phyloP scores from a whole-genome alignment of 92 coral and sea anemone species.

The Zoanthus sansibaricus region DNA sequence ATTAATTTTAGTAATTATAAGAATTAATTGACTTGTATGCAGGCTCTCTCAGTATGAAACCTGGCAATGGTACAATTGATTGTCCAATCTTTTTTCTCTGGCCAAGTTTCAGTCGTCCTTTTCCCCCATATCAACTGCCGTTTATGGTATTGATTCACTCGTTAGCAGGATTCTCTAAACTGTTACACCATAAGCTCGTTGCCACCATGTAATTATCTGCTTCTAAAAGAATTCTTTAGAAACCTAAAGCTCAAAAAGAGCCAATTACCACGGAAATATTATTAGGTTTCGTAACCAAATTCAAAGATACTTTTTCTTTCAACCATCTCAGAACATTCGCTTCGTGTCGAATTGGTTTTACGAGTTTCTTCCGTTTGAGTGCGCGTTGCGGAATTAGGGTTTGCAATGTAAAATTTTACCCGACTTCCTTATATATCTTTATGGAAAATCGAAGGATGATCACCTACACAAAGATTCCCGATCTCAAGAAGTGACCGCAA shows the following conservation, averaged over 20 bases:
- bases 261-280: conserved; percentile 60
- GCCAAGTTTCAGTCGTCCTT: too few species aligned
- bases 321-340: conserved; percentile 42
- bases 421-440: conserved; percentile 21
- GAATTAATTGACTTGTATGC: too few species aligned
- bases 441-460: conserved; percentile 59
- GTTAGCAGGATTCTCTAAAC: conserved; percentile 55
- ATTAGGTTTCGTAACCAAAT: conserved; percentile 39
- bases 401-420: conserved; percentile 48
- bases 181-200: conserved; percentile 46
- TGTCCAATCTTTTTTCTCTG: too few species aligned
- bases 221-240: conserved; percentile 49
- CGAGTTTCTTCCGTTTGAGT: conserved; percentile 60
- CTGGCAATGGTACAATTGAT: too few species aligned
- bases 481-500: conserved; percentile 47
- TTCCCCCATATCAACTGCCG: conserved; percentile 52
- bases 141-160: conserved; percentile 52
- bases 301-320: conserved; percentile 49
- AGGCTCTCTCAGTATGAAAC: too few species aligned
- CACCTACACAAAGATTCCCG: conserved; percentile 61
- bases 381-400: conserved; percentile 35
- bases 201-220: conserved; percentile 45
- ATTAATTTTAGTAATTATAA: too few species aligned
- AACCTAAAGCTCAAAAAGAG: conserved; percentile 48
- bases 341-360: conserved; percentile 54